These are phyloP conservation scores for Austrofundulus limnaeus DNA, from an alignment of 2,113 vertebrate genomes.

Conservation along the genomic window DNA sequence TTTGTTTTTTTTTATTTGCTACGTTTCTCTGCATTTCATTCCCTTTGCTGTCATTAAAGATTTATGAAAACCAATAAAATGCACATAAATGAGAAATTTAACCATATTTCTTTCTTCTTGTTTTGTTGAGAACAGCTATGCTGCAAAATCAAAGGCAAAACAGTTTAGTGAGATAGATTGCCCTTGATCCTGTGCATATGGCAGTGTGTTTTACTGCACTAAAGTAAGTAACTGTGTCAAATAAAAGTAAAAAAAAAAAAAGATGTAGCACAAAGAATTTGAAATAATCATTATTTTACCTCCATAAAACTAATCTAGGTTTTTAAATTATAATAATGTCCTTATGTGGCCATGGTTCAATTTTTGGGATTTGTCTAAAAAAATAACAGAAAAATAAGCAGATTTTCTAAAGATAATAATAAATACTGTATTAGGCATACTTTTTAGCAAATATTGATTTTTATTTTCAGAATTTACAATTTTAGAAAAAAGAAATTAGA, in stretches of 20 bases:
- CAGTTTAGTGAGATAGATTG: neutral
- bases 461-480: too few species aligned
- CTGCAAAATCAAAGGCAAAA: too few species aligned
- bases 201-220: conserved; percentile 18
- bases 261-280: conserved; percentile 32
- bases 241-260: conserved; percentile 6
- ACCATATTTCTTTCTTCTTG: neutral
- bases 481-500: too few species aligned
- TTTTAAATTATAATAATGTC: neutral
- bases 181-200: neutral
- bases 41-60: neutral
- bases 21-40: neutral
- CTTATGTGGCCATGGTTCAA: too few species aligned
- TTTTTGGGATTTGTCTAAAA: too few species aligned
- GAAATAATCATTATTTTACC: neutral
- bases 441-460: too few species aligned
- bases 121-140: too few species aligned
- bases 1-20: neutral
- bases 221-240: conserved; percentile 23
- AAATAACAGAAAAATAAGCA: neutral
- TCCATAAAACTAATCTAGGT: neutral
- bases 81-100: neutral
- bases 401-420: neutral
- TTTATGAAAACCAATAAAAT: neutral
- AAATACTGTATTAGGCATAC: neutral